Base-by-base conservation (phyloP, 2,797 vertebrate genomes). In the Parauchenoglanis punctatus region DNA sequence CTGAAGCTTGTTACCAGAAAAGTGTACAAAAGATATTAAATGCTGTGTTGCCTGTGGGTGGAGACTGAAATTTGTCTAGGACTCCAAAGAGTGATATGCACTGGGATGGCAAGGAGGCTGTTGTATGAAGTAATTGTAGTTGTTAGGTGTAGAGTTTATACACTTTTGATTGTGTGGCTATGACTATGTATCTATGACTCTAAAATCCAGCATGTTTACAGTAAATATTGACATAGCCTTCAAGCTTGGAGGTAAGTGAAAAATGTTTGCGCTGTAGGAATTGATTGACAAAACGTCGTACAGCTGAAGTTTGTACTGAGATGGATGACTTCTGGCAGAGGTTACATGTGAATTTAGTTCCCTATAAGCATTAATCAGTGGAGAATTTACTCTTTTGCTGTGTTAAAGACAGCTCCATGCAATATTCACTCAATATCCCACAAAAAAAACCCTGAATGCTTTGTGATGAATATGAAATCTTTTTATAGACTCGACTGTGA, bases 331-430 rank as follows among this genome's bases (percentile, higher is more conserved):
- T 93, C 84, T 87, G 91, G 91, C 81, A 88, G 88, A 75, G 89
- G 89, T 89, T 87, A 92, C 87, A 63, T 85, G 90, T 92, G 91
- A 89, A 92, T 93, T 93, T 91, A 78, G 83, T 89, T 90, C 90
- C 86, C 88, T 91, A 87, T 87, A 82, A 88, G 88, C 87, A 88
- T 93, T 94, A 91, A 94, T 94, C 92, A 91, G 89, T 84, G 81
- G 80, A 90, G 72, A 76, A 88, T 84, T 86, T 81, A 84, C 84
- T 84, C 65, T 13, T 85, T 90, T 84, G 31, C 86, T 70, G 49
- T 86, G 23, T n/a, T 70, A 78, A 81, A 83, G 49, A 58, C 87
- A 82, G 59, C 52, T 87, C 83, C 76, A 75, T 54, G 70, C 61
- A 40, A 87, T 52, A 73, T 63, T 85, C 84, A 78, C 86, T 61